Evolutionary conservation across 2,888 invertebrate genomes (phyloP).

Genomic region (Pseudococcus viburni): DNA sequence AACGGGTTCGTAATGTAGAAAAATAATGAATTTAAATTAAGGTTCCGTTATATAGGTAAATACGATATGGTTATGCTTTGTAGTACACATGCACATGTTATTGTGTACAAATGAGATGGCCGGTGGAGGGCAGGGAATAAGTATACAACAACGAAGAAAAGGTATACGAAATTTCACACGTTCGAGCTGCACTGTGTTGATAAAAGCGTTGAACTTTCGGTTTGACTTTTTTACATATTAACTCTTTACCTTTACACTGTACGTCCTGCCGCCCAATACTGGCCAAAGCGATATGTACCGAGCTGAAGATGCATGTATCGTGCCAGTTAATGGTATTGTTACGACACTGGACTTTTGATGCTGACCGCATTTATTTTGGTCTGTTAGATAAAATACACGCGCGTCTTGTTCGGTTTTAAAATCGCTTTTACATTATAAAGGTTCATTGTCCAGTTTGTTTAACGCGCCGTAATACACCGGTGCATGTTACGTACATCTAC

Average conservation of each 20-base stretch:
- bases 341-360: conserved; percentile 34
- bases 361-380: conserved; percentile 36
- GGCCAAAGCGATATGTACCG: not conserved
- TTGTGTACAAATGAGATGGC: conserved; percentile 8
- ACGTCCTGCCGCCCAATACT: not conserved
- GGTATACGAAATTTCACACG: conserved; percentile 23
- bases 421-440: conserved; percentile 27
- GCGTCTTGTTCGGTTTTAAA: not conserved
- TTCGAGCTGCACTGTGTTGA: not conserved
- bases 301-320: conserved; percentile 7
- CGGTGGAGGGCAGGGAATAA: not conserved
- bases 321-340: conserved; percentile 34
- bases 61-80: conserved; percentile 39
- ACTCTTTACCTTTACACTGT: conserved; percentile 12
- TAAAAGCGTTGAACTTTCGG: conserved; percentile 37
- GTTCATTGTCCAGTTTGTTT: conserved; percentile 44
- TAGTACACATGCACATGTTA: not conserved
- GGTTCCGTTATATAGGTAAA: conserved; percentile 40
- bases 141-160: conserved; percentile 13
- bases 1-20: conserved; percentile 41
- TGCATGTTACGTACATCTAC: not conserved
- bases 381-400: not conserved
- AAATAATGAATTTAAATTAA: conserved; percentile 49
- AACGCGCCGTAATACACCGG: not conserved
- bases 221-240: conserved; percentile 13